Evolutionary conservation across 2,888 invertebrate species (phyloP), one percentile per base, ranked within the genome.

Genomic region (Copidosoma aretas): DNA sequence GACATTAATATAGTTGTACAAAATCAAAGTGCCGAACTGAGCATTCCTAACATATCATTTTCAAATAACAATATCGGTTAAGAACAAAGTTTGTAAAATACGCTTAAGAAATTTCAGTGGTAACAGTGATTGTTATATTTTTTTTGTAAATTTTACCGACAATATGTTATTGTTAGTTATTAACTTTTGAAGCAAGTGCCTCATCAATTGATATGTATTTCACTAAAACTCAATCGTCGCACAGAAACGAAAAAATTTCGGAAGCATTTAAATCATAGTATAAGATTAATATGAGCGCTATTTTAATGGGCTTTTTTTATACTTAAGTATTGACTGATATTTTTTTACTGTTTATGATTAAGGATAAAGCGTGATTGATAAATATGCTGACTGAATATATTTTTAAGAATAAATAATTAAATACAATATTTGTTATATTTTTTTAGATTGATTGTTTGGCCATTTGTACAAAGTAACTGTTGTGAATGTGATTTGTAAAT

Each of bases 1-100:
- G 72, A 70, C n/a, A 39, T 68, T 14, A 70, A 70, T 10, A 67
- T 67, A 10, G 58, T 68, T 56, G 64, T 65, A 41, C 65, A 63
- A 53, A 65, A 72, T 66, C 60, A 70, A 19, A 72, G 72, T 25
- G 68, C 64, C 1, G 71, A 71, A 15, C 62, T 71, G 17, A 66
- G 67, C 8, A 59, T 68, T 58, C 72, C 70, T 14, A 70, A 70
- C 54, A 70, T 72, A 65, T 72, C 70, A 19, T 70, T 72, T 62
- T 64, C 64, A 1, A 68, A 65, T n/a, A 58, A 68, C 56, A 68
- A 68, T 51, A 39, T 63, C 52, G 60, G 5, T 43, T 68, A 25
- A 69, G n/a, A 56, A 56, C 53, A 25, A 17, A 46, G 43, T 46
- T 24, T 49, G 14, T 14, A 15, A 49, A 32, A 32, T 64, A 65